Evolutionary conservation across 2,113 vertebrate genomes (phyloP), one percentile per base, ranked within the genome.

Genomic region (Noturus placidus): DNA sequence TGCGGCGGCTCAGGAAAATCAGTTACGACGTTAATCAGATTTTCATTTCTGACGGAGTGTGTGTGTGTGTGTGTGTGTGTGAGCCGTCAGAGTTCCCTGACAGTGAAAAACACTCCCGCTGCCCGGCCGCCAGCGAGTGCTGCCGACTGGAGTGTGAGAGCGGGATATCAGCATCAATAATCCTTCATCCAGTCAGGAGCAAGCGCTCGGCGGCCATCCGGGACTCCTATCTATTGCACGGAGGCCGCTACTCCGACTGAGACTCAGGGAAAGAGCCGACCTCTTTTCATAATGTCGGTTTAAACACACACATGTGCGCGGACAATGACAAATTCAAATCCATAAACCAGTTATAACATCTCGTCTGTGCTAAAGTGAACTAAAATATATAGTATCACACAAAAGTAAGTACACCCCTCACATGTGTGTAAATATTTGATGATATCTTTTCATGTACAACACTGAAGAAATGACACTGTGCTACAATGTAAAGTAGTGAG

Each of bases 91-190:
- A 91, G 93, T 92, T 93, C 93, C 89, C 85, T 94, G 94, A 95
- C 94, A 94, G 92, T 95, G 94, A 95, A 93, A 93, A 93, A 94
- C 92, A 92, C 92, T 87, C 88, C 81, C 13, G 92, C 94, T 85
- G 74, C 5, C 22, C 84, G 92, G 95, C 92, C 35, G 59, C 57
- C 38, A 87, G 88, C 83, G 61, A 78, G 78, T 72, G 77, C 89
- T 87, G 90, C 84, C 88, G 86, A 88, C 83, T 87, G 67, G 85
- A 91, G 88, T 91, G 90, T 91, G 92, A 93, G 91, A 56, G 88
- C 93, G 92, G 90, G 88, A 95, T 89, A 94, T 95, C 94, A 94
- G 93, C 94, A 94, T 95, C 95, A 93, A 95, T 95, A 95, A 95
- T 95, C 94, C 94, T 94, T 94, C 94, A 94, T 95, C 93, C 93